Evolutionary conservation across 92 coral and sea anemone species (phyloP).

Genomic region (Porites rus): DNA sequence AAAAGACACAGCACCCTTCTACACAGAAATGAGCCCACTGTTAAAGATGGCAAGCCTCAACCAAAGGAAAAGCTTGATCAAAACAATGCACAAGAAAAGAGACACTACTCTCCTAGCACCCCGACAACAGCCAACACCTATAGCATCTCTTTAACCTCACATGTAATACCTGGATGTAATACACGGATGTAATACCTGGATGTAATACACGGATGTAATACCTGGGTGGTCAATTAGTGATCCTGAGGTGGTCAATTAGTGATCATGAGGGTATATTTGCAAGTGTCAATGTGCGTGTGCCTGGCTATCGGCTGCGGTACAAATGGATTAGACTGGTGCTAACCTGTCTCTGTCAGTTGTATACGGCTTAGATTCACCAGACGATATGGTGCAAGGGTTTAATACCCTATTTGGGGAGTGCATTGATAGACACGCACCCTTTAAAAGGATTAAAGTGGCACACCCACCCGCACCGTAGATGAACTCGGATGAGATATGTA

Average conservation of each 20-base stretch:
- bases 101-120: neutral
- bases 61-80: neutral
- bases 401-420: too few relatives aligned
- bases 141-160: neutral
- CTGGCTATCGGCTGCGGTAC: too few relatives aligned
- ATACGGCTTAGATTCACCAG: neutral
- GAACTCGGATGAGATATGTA: neutral
- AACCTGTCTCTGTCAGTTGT: neutral
- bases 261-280: too few relatives aligned
- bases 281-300: too few relatives aligned
- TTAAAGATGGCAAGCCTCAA: slow-evolving; percentile 14
- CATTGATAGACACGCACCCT: too few relatives aligned
- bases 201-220: neutral
- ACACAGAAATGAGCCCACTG: slow-evolving; percentile 53
- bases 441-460: too few relatives aligned
- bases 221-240: neutral
- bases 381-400: neutral
- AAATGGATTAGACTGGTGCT: too few relatives aligned
- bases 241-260: too few relatives aligned
- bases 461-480: neutral
- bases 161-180: slow-evolving; percentile 6
- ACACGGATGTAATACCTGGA: too few relatives aligned
- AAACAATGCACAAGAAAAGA: neutral
- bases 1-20: slow-evolving; percentile 70
- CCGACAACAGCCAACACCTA: neutral